These are phyloP conservation scores for Apostichopus leukothele DNA, from an alignment of 53 echinoderm and acorn worm species.

Conservation along the genomic window DNA sequence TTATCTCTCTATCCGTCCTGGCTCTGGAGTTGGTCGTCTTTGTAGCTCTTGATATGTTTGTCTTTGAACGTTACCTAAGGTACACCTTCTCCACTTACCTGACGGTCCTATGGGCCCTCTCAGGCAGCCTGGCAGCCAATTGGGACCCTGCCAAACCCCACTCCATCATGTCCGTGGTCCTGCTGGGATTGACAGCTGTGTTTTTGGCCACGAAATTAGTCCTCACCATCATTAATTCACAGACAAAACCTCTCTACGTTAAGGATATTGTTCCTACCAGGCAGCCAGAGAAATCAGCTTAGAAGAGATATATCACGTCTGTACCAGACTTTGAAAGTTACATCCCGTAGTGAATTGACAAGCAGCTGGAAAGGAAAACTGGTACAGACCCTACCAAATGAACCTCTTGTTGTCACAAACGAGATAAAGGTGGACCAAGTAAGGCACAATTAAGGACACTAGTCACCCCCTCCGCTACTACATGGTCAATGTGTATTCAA, in stretches of 20 bases:
- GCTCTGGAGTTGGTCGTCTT: constrained; percentile 60
- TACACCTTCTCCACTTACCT: constrained; percentile 73
- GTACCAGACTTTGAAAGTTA: too few species aligned
- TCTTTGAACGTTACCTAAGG: constrained; percentile 69
- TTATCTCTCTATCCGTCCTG: constrained; percentile 60
- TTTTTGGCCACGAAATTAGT: constrained; percentile 47
- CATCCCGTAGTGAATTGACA: too few species aligned
- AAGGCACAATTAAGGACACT: too few species aligned
- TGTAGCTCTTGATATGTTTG: constrained; percentile 62
- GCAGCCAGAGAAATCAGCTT: not conserved
- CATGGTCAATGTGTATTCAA: too few species aligned
- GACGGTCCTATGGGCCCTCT: constrained; percentile 67
- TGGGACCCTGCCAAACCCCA: constrained; percentile 52
- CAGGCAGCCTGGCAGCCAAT: constrained; percentile 51
- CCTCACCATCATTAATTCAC: constrained; percentile 11
- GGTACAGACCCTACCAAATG: too few species aligned
- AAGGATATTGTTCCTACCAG: constrained; percentile 5
- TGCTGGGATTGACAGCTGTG: constrained; percentile 31
- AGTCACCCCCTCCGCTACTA: too few species aligned
- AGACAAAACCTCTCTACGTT: constrained; percentile 26
- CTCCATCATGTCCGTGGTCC: constrained; percentile 49
- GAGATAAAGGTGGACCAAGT: too few species aligned
- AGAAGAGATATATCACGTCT: not conserved
- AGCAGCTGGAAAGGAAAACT: too few species aligned
- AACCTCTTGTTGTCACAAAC: too few species aligned